Evolutionary conservation across 2,888 invertebrate genomes (phyloP), one percentile per base, ranked within the genome.

Genomic region (Didymodactylos carnosus): DNA sequence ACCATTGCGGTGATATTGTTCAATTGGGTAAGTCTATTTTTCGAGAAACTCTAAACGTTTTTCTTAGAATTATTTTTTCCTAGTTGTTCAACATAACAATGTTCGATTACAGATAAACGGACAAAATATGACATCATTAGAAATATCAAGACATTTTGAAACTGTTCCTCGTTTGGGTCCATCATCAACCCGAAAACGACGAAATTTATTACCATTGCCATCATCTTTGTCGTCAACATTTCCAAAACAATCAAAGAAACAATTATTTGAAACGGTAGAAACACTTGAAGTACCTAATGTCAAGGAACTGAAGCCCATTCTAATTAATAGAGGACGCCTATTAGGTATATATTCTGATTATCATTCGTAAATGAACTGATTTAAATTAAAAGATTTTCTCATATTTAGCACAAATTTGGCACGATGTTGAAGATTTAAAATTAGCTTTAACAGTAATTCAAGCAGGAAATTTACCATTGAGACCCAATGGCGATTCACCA

Each of bases 1-100:
- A 92, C 82, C 88, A 89, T 75, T 89, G 90, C 43, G 90, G 91
- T 3, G 92, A 93, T 82, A 87, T 88, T 76, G 91, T 91, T 2
- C 93, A 94, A 80, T 85, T 94, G n/a, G n/a, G n/a, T n/a, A n/a
- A n/a, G n/a, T n/a, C n/a, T n/a, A n/a, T n/a, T n/a, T n/a, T n/a
- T n/a, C n/a, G n/a, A n/a, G n/a, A n/a, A n/a, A n/a, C n/a, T n/a
- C n/a, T n/a, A n/a, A n/a, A n/a, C n/a, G n/a, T n/a, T n/a, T n/a
- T n/a, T n/a, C n/a, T n/a, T n/a, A n/a, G n/a, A n/a, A n/a, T n/a
- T n/a, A n/a, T n/a, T n/a, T n/a, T n/a, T n/a, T n/a, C n/a, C n/a
- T n/a, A 62, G 85, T 91, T 71, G 90, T 93, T 73, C 76, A 79
- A 62, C 80, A 80, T 69, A 74, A 74, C 29, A 74, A 71, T 46